Evolutionary conservation across 2,888 invertebrate genomes (phyloP), one percentile per base, ranked within the genome.

Genomic region (Oligia latruncula): DNA sequence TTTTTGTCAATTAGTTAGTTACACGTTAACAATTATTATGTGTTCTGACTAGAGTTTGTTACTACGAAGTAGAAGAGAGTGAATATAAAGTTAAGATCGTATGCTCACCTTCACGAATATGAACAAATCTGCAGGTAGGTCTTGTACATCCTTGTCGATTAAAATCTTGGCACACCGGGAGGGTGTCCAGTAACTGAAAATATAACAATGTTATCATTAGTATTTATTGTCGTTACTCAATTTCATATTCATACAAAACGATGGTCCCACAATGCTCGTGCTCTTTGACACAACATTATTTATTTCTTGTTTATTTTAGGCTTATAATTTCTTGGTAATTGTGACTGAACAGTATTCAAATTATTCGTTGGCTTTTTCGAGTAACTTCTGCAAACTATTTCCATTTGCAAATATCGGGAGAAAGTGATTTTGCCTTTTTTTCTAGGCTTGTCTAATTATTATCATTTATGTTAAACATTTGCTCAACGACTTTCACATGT

Each of bases 131-230:
- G 98, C 99, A 99, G 98, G 99, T 98, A 97, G 98, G 98, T 98
- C 99, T 98, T 97, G 98, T 98, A 98, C 99, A 99, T 97, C 98
- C 98, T 97, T 99, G 99, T 97, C 98, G 98, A 98, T 99, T 99
- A 99, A 99, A 99, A 99, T 99, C 99, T 99, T 99, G 99, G 99
- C 99, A 99, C 98, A 99, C 99, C 99, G 98, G 99, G 99, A 99
- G 99, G 99, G 99, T 99, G 99, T 99, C 99, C 99, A 99, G 99
- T 99, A 99, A 99, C 99, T 99, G 98, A 94, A 98, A 98, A 95
- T 91, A 95, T 93, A 89, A 93, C 91, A 91, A 89, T 82, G 78
- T 79, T 80, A 83, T 86, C 83, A 94, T 96, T 92, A 95, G 93
- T 93, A 92, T 92, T 88, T 90, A 89, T 90, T 90, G 91, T 90